Base-by-base conservation (phyloP, 2,113 vertebrate genomes). In the Lanius ludovicianus region DNA sequence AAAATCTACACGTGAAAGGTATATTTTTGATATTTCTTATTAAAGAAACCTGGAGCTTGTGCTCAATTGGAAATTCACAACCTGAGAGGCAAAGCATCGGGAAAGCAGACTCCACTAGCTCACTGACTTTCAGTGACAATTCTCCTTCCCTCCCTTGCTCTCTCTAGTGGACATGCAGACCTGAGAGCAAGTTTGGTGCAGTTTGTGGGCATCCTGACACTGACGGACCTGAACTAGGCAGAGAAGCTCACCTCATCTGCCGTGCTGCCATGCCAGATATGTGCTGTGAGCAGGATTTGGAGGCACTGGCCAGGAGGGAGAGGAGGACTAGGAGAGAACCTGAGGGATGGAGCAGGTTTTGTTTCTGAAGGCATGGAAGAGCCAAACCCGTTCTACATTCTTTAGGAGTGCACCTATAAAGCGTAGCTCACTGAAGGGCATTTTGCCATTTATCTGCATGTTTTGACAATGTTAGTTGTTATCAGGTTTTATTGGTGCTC, bases 401-500 rank as follows among this genome's bases (percentile, higher is more conserved):
- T 90, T 67, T 37, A 76, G 55, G 21, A 25, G n/a, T 2, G 7
- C 44, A 68, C 24, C 67, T 80, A 16, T 77, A 11, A 90, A 52
- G 13, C 37, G 24, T 53, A 56, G 13, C 31, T 83, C 53, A 68
- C 49, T 89, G 83, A 91, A 93, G 81, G 86, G 10, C 49, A 50
- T 76, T 69, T 77, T n/a, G 55, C 67, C 20, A 21, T 75, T 87
- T 77, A 13, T 39, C 47, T 69, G 74, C 49, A 44, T 95, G 20
- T 96, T 96, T 97, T 96, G 84, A 64, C 41, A 62, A 10, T 59
- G 69, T 83, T 83, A 79, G 76, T 76, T 92, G 39, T 94, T 89
- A 83, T 16, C 37, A 35, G 55, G 25, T 74, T 91, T 92, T 96
- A 86, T 56, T 90, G 77, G 86, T 62, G n/a, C 24, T 77, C 37